A percentile compares a stretch with the other conserved stretches of the same genome.
Evolutionary conservation across 1,140 invertebrate genomes (phyloP).

Genomic region (Drosophila pseudoananassae): DNA sequence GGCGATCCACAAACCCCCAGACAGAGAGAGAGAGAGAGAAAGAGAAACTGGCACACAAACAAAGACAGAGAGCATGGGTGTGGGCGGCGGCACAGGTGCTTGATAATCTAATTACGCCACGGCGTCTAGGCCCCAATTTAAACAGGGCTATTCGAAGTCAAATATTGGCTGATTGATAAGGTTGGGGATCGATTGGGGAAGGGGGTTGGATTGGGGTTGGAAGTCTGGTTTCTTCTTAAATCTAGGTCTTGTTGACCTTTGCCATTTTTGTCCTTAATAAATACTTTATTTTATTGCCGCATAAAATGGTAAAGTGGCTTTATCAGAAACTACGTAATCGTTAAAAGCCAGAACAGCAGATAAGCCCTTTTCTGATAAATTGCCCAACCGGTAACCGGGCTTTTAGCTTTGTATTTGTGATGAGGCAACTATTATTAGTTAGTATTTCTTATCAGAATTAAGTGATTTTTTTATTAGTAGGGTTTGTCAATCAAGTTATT

Average conservation of each 20-base stretch:
- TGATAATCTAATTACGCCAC: conserved; percentile 75
- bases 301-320: conserved; percentile 2
- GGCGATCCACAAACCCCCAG: conserved; percentile 20
- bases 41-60: conserved; percentile 55
- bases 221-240: no score
- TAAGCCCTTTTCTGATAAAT: conserved; percentile 9
- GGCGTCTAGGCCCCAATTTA: conserved; percentile 15
- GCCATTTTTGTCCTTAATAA: no score
- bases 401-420: neutral
- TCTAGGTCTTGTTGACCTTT: no score
- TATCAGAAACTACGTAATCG: conserved; percentile 15
- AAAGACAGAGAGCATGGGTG: neutral
- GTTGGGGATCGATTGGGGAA: conserved; percentile 2
- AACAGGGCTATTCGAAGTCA: conserved; percentile 20
- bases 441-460: neutral
- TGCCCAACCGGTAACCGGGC: conserved; percentile 1
- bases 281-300: neutral
- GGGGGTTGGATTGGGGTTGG: no score
- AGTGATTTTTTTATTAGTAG: neutral
- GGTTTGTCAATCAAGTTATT: neutral
- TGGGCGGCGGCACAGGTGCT: conserved; percentile 51
- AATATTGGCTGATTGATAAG: conserved; percentile 64
- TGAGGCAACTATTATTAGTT: neutral
- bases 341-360: conserved; percentile 11
- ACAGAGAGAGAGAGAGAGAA: conserved; percentile 3